These are phyloP conservation scores for Nilaparvata lugens DNA, from an alignment of 1,140 invertebrate species.

Conservation along the genomic window DNA sequence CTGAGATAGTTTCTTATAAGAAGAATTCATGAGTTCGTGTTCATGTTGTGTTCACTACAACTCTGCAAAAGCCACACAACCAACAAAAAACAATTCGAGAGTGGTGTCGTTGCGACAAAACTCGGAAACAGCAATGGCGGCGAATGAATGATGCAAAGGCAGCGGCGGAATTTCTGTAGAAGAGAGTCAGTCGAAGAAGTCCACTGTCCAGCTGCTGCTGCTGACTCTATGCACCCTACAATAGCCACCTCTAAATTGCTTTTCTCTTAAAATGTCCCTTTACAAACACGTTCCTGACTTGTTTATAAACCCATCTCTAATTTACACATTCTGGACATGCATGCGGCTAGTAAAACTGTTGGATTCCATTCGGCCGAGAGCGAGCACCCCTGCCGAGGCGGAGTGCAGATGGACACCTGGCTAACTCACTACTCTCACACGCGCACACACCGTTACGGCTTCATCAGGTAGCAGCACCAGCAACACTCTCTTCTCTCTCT, in stretches of 20 bases:
- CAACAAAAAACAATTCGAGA: no score
- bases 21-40: no score
- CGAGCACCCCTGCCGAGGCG: not conserved
- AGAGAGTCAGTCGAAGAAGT: no score
- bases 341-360: constrained; percentile 5
- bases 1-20: no score
- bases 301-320: constrained; percentile 4
- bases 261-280: constrained; percentile 12
- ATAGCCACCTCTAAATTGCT: not conserved
- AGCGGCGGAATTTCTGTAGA: no score
- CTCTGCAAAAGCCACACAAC: no score
- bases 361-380: not conserved
- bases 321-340: constrained; percentile 4
- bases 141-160: no score
- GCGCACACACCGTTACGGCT: not conserved
- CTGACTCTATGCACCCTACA: not conserved
- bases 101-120: no score
- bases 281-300: constrained; percentile 9
- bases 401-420: not conserved
- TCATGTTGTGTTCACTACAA: no score
- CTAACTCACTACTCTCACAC: not conserved
- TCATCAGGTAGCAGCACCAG: not conserved
- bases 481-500: no score
- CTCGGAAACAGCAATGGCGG: no score
- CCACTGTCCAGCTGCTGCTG: no score